Percentiles rank a stretch among this genome's conserved stretches.
phyloP scores from a whole-genome alignment of 2,797 vertebrate genomes.

The Scleropages formosus region DNA sequence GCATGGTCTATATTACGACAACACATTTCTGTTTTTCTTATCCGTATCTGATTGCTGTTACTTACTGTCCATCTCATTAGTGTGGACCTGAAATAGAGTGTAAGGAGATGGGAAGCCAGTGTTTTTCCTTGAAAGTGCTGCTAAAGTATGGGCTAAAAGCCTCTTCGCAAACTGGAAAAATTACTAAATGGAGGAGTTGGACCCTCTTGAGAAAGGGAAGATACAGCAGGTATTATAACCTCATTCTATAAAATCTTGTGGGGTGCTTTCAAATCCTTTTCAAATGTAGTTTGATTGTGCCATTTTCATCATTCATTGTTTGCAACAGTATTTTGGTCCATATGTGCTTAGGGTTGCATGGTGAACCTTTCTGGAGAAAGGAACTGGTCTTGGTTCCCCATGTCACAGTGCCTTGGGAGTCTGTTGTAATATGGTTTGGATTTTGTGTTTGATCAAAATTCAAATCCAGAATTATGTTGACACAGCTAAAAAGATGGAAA shows the following conservation, averaged over 20 bases:
- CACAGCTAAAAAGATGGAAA: no score
- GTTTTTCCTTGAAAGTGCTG: slow-evolving; percentile 49
- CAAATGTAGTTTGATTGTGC: slow-evolving; percentile 56
- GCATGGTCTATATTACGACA: slow-evolving; percentile 34
- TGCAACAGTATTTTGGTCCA: background rate
- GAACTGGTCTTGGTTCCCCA: background rate
- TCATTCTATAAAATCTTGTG: slow-evolving; percentile 44
- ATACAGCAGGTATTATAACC: slow-evolving; percentile 50
- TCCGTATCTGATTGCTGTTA: slow-evolving; percentile 41
- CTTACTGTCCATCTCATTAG: slow-evolving; percentile 49
- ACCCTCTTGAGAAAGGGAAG: slow-evolving; percentile 49
- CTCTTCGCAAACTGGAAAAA: slow-evolving; percentile 69
- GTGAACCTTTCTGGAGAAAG: slow-evolving; percentile 10
- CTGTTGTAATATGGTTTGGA: background rate
- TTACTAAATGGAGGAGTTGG: slow-evolving; percentile 70
- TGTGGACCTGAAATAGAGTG: slow-evolving; percentile 44
- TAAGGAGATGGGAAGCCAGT: slow-evolving; percentile 42
- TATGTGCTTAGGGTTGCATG: background rate
- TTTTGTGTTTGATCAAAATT: background rate
- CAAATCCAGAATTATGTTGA: background rate
- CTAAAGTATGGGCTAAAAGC: slow-evolving; percentile 67
- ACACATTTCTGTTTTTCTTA: slow-evolving; percentile 33
- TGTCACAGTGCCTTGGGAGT: slow-evolving; percentile 12
- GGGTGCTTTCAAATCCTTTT: slow-evolving; percentile 49
- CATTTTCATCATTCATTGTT: slow-evolving; percentile 24